phyloP scores from a whole-genome alignment of 92 coral and sea anemone species.

The Bergia puertoricense region DNA sequence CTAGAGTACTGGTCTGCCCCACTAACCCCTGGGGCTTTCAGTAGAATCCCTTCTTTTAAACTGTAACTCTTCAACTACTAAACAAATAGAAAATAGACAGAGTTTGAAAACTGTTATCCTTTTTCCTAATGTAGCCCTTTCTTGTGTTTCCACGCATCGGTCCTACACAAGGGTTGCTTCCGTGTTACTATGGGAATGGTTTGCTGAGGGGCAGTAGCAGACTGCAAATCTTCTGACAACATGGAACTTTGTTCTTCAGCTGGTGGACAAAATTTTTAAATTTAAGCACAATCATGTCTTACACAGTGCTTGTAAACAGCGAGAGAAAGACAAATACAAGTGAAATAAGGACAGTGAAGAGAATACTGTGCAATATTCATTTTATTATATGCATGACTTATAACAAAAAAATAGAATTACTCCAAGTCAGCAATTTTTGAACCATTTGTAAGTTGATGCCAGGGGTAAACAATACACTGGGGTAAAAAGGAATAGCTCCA shows the following conservation, averaged over 20 bases:
- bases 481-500: background rate
- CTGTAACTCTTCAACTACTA: background rate
- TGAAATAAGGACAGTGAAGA: background rate
- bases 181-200: background rate
- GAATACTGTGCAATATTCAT: conserved; percentile 2
- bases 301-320: background rate
- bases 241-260: conserved; percentile 22
- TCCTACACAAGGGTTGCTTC: background rate
- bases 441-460: conserved; percentile 1
- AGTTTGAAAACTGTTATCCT: conserved; percentile 1
- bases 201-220: too few species aligned
- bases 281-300: conserved; percentile 12
- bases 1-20: too few species aligned
- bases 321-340: background rate
- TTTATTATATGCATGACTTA: conserved; percentile 4
- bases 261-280: conserved; percentile 5
- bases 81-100: background rate
- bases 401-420: background rate
- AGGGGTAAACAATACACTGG: background rate
- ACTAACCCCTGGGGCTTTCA: too few species aligned
- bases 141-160: background rate
- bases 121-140: background rate
- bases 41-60: too few species aligned
- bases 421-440: background rate
- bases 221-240: background rate